Base-by-base conservation (phyloP, 2,113 vertebrate species). In the Choloepus hoffmanni region DNA sequence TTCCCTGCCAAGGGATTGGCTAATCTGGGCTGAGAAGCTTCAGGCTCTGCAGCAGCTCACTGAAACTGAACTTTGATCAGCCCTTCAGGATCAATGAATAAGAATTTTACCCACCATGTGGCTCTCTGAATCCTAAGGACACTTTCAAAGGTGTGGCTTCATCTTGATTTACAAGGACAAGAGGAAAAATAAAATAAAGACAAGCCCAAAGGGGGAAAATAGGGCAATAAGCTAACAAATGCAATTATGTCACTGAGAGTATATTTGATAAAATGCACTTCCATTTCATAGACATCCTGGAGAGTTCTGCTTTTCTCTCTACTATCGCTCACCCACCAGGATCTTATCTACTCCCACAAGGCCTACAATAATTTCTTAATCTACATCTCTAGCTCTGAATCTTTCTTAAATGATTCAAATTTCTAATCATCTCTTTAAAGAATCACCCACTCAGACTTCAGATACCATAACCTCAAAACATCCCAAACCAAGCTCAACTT, bases 131-230 rank as follows among this genome's bases (percentile, higher is more conserved):
- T 74, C 40, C 40, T 76, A 68, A 92, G 5, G n/a, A 36, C 60
- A 43, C 78, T 94, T 94, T 92, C 62, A 77, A 68, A 92, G 78
- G 77, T 63, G 55, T 85, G 55, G 55, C 6, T 79, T 85, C 13
- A 58, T 19, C 48, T 85, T 68, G 48, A 58, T 63, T 95, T 77
- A 74, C 19, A 68, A 83, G 65, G 43, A 19, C 36, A 63, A 62
- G 28, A 45, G 26, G 18, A n/a, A 68, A 77, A 55, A 55, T 43
- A 58, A 84, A 81, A 55, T 19, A n/a, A 36, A 87, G 40, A 45
- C n/a, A 43, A 97, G 50, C 19, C 90, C 67, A 24, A 36, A 15
- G 4, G 48, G 40, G 45, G 79, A 26, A 19, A 30, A 43, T 5
- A 18, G 11, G 19, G 24, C 3, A 36, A 78, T 36, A 63, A 62